Evolutionary conservation across 30 jellyfish, hydroid and myxozoan genomes (phyloP).

Genomic region (Haliclystus octoradiatus): DNA sequence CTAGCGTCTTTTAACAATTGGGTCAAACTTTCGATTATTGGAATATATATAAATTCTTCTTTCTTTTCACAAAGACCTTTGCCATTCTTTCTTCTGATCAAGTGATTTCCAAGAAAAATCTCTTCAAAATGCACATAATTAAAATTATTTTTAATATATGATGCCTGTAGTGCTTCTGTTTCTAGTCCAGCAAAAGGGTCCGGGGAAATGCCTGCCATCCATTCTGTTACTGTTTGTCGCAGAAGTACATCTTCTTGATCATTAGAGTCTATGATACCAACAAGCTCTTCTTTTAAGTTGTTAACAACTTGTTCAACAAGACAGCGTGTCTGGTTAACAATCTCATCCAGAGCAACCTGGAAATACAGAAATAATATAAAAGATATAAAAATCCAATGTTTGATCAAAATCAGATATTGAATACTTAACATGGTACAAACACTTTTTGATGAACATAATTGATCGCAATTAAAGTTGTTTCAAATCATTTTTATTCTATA

Average conservation of each 20-base stretch:
- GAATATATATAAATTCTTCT: background rate
- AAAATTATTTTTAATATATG: background rate
- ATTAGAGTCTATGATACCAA: background rate
- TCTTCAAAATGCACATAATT: background rate
- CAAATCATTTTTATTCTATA: too few relatives aligned
- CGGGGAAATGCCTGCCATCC: too few relatives aligned
- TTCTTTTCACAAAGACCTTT: background rate
- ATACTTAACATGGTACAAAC: too few relatives aligned
- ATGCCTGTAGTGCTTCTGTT: background rate
- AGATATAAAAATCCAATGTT: too few relatives aligned
- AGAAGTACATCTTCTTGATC: background rate
- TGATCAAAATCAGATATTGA: too few relatives aligned
- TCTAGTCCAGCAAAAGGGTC: background rate
- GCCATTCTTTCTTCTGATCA: background rate
- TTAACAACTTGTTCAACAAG: background rate
- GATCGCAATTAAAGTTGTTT: too few relatives aligned
- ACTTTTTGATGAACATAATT: too few relatives aligned
- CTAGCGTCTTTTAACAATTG: background rate
- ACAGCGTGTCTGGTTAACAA: background rate
- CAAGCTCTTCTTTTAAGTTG: background rate
- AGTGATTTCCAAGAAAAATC: background rate
- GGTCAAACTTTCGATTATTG: background rate
- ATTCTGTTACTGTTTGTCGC: too few relatives aligned
- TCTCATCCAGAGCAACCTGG: background rate
- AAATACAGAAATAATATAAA: background rate